Base-by-base conservation (phyloP, 2,113 vertebrate species). In the Sylvia atricapilla region DNA sequence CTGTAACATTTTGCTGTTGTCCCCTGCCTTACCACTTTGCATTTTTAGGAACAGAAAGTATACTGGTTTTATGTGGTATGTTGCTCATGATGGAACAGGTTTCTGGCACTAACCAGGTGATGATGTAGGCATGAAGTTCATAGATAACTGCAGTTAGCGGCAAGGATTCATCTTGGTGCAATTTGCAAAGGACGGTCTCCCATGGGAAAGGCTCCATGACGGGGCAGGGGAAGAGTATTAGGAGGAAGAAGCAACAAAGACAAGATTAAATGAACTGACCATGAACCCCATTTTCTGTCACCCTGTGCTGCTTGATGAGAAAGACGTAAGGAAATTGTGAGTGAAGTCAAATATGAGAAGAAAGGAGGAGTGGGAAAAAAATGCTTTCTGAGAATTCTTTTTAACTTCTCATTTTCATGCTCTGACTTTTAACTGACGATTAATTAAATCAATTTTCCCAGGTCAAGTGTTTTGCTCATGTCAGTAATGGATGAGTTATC, bases 291-390 rank as follows among this genome's bases (percentile, higher is more conserved):
- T 24, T 52, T 35, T 46, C 16, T 53, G 28, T 53, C 9, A 1
- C 11, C 5, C 4, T 60, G 7, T n/a, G 23, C 28, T 46, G 19
- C 39, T 74, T 1, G 0, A 24, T 58, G 8, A 6, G 52, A 37
- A 39, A 23, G 13, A 67, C 6, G 19, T 46, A 46, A 73, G 52
- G 41, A 67, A 59, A 58, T 3, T 44, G 10, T 59, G 10, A 30
- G 9, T 24, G 28, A 74, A 46, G 31, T 44, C 35, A 67, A 39
- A 11, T 24, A 39, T 52, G 19, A 59, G 10, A 60, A n/a, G 12
- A 67, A 74, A 53, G 39, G 20, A 67, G 11, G 10, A 52, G 13
- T 52, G 46, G 33, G 18, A 33, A 5, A 13, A 39, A 52, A 75
- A 49, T 28, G 18, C 23, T 75, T 64, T 33, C 59, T n/a, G 69